These are phyloP conservation scores for Hoplias malabaricus DNA, from an alignment of 2,113 vertebrate genomes.

Conservation along the genomic window DNA sequence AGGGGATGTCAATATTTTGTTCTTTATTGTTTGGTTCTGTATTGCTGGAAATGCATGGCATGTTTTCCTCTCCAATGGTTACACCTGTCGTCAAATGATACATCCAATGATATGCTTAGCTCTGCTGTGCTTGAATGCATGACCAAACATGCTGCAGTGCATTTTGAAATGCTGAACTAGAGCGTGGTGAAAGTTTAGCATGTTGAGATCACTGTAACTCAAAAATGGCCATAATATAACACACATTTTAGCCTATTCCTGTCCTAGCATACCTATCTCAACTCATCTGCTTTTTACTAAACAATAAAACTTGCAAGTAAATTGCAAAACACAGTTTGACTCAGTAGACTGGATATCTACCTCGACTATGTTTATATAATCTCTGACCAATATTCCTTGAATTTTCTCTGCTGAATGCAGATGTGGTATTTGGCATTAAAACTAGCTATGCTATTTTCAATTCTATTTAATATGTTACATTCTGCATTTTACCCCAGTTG, in stretches of 20 bases:
- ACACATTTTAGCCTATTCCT: neutral
- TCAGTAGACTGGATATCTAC: too few relatives aligned
- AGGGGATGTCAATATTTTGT: neutral
- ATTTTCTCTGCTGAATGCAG: neutral
- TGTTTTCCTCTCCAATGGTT: slow-evolving; percentile 3
- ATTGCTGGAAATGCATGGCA: slow-evolving; percentile 20
- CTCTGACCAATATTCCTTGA: neutral
- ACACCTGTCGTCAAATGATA: neutral
- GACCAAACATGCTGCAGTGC: slow-evolving; percentile 57
- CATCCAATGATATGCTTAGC: slow-evolving; percentile 37
- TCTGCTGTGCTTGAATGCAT: slow-evolving; percentile 45
- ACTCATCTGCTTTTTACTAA: neutral
- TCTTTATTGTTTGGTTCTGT: slow-evolving; percentile 4
- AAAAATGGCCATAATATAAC: neutral
- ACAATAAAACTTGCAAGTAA: too few relatives aligned
- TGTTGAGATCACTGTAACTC: neutral
- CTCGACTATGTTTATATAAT: neutral
- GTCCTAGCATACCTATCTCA: neutral
- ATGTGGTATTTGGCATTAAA: too few relatives aligned
- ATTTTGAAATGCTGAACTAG: slow-evolving; percentile 39
- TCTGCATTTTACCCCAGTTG: neutral
- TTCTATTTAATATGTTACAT: neutral
- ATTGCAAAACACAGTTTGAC: too few relatives aligned
- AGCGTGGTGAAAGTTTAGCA: neutral
- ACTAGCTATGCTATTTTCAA: neutral